Evolutionary conservation across 1,140 invertebrate genomes (phyloP), one percentile per base, ranked within the genome.

Genomic region (Drosophila lowei): DNA sequence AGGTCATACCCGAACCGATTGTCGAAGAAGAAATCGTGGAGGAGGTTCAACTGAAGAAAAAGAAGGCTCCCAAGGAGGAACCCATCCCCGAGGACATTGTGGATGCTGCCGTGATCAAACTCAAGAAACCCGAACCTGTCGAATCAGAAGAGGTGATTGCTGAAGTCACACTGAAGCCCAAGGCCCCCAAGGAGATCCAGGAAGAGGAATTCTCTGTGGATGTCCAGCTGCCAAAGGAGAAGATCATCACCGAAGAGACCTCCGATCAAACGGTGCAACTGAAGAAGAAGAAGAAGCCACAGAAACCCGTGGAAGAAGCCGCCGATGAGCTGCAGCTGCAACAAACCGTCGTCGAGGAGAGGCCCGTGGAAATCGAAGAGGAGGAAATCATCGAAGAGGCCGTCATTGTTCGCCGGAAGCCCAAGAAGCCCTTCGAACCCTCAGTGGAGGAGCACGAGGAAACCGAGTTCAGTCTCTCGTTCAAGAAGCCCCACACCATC

Each of bases 271-370:
- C 84, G 13, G 79, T 90, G 5, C 76, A 83, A 28, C 59, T 90
- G 0, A 91, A 91, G 44, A 90, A 89, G 41, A 91, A 92, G 59
- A 92, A 92, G 62, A 92, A 90, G 59, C 91, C 91, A 3, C 72
- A 77, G 5, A 91, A 85, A 16, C 58, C 70, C 6, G 57, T 71
- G 2, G 90, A 91, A 67, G 92, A 93, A 79, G 91, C 89, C 50
- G 90, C 91, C 3, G 92, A 92, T 67, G 92, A 93, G 47, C 50
- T 94, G 4, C 91, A 92, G 3, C 90, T 93, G 9, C 90, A 91
- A 34, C 92, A 93, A 65, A 81, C 88, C 34, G 62, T 90, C 3
- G 49, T 90, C 1, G 89, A 91, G 57, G 90, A 92, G 60, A 73
- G 85, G 15, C 84, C 91, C 1, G 86, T 92, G 23, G 92, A 92